Base-by-base conservation (phyloP, 2,113 vertebrate genomes). In the Istiophorus platypterus region DNA sequence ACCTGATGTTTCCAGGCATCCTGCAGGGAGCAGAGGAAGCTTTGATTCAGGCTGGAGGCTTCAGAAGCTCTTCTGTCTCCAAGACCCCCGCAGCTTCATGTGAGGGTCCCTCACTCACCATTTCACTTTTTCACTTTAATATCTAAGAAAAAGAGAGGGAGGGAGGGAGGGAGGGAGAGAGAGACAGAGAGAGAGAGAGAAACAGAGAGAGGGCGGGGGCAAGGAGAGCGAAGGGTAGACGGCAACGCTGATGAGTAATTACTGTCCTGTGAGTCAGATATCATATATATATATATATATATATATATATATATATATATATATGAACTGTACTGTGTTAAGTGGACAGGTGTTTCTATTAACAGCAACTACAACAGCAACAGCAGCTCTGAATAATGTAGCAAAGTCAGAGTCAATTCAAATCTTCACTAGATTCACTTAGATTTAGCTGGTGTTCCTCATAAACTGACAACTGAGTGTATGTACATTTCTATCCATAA, bases 1-100 rank as follows among this genome's bases (percentile, higher is more conserved):
- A 85, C 84, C 68, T 84, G 81, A 73, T 71, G 81, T 65, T 86
- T 75, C 72, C 84, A 24, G 74, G 42, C 93, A 95, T 95, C 72
- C 68, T 92, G 80, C 41, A 71, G 75, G 10, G 29, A 4, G 47
- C 4, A 17, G 61, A 62, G 37, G 37, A 75, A 37, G 10, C 80
- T 65, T 67, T 59, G 22, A 37, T 39, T 22, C 41, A 70, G 51
- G 66, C 61, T 10, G 18, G 67, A 69, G n/a, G 39, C 24, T 6
- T 59, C 58, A 62, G 45, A 72, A 24, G 51, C 63, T 79, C 34
- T 65, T 78, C 59, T 78, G 29, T 65, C n/a, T 20, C 47, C 49
- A 71, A 76, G 58, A 70, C 58, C 69, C 34, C 41, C 3, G 15
- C 29, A 71, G 73, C 78, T 80, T 66, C 76, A 63, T 72, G 80